These are phyloP conservation scores for Ovibos moschatus DNA, from an alignment of 2,113 vertebrate species.

Conservation along the genomic window DNA sequence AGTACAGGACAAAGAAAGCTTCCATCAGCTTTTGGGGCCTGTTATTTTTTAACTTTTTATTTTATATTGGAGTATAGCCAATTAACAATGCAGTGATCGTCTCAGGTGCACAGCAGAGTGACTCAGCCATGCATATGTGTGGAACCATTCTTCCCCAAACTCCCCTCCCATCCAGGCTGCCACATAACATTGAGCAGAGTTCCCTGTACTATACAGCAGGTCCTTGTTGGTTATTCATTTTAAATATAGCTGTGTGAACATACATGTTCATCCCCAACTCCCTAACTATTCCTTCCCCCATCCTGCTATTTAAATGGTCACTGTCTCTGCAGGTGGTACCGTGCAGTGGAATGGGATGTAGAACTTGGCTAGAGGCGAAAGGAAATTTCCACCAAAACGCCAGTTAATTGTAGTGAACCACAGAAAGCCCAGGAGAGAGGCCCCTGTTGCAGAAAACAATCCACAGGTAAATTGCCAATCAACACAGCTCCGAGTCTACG, in stretches of 20 bases:
- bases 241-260: not conserved
- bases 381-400: not conserved
- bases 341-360: rapidly evolving
- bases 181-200: not conserved
- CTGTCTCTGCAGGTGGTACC: not conserved
- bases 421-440: not conserved
- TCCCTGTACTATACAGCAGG: not conserved
- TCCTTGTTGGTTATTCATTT: not conserved
- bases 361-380: not conserved
- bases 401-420: not conserved
- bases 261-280: not conserved
- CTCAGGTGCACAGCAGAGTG: not conserved
- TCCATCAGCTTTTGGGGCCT: slow-evolving; percentile 24
- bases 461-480: not conserved
- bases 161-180: not conserved
- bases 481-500: not conserved
- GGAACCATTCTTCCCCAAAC: not conserved
- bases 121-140: not conserved
- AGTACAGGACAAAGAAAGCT: not conserved
- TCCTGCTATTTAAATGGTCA: not conserved
- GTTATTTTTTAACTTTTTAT: not conserved
- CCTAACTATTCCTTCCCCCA: not conserved
- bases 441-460: not conserved
- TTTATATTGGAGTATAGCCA: not conserved
- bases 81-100: not conserved